Evolutionary conservation across 2,888 invertebrate species (phyloP).

Genomic region (Xanthorhoe designata): DNA sequence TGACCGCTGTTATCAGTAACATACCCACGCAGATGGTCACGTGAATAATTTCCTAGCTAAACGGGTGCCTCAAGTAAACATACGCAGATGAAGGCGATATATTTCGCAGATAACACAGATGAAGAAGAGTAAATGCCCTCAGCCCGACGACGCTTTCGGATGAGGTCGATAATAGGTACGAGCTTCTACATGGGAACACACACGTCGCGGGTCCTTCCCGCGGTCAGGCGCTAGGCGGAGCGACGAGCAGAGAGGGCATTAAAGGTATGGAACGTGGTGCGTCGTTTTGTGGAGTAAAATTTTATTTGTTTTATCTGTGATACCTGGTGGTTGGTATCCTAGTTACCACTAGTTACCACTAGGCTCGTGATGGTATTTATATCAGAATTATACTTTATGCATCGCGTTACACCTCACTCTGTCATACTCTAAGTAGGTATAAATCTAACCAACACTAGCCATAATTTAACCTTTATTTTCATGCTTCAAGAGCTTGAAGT

Average conservation of each 20-base stretch:
- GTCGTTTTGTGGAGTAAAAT: not conserved
- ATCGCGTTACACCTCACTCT: no score
- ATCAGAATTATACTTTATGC: no score
- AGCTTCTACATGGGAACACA: slow-evolving; percentile 23
- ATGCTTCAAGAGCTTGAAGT: no score
- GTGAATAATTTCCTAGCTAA: not conserved
- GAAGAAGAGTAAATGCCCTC: not conserved
- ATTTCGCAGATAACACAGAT: slow-evolving; percentile 5
- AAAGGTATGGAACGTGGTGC: not conserved
- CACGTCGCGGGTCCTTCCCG: slow-evolving; percentile 11
- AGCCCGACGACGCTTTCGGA: slow-evolving; percentile 1
- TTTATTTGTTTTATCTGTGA: no score
- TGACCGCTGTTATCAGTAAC: not conserved
- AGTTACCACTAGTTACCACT: no score
- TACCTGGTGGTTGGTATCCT: no score
- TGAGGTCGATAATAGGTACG: slow-evolving; percentile 7
- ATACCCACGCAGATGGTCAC: not conserved
- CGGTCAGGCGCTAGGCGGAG: slow-evolving; percentile 9
- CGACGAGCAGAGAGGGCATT: slow-evolving; percentile 5
- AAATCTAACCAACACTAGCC: no score
- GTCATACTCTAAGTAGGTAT: no score
- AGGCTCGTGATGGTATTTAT: no score
- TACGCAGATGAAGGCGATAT: slow-evolving; percentile 1
- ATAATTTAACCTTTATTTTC: no score
- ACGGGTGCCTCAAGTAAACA: not conserved